Evolutionary conservation across 1,140 invertebrate genomes (phyloP).

Genomic region (Physella acuta): DNA sequence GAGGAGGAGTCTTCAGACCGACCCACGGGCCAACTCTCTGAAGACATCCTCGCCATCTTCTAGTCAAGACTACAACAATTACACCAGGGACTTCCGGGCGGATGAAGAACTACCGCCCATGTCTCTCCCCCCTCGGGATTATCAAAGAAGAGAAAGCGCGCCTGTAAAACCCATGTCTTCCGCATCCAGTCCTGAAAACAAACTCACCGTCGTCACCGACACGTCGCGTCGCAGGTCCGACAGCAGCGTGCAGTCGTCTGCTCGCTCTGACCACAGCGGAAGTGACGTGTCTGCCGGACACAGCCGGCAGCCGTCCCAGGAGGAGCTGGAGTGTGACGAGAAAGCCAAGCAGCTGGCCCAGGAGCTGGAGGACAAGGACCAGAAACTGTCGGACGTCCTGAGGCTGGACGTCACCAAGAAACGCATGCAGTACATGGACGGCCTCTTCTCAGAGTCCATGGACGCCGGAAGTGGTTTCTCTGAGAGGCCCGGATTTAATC

Average conservation of each 20-base stretch:
- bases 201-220: background rate
- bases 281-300: constrained; percentile 30
- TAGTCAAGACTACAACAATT: constrained; percentile 16
- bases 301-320: constrained; percentile 66
- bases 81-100: background rate
- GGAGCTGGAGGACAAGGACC: constrained; percentile 65
- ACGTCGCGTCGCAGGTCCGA: constrained; percentile 24
- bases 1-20: background rate
- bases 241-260: constrained; percentile 15
- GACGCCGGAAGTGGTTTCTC: background rate
- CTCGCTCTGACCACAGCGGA: background rate
- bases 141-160: constrained; percentile 29
- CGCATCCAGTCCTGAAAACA: background rate
- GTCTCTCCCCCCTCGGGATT: constrained; percentile 8
- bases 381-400: constrained; percentile 55
- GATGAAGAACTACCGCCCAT: background rate
- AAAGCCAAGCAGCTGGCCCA: constrained; percentile 73
- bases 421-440: constrained; percentile 77
- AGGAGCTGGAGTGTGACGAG: constrained; percentile 80
- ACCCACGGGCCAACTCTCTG: background rate
- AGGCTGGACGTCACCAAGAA: constrained; percentile 75
- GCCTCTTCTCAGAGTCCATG: constrained; percentile 65
- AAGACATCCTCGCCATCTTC: constrained; percentile 1
- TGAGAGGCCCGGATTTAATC: background rate
- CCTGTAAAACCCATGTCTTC: constrained; percentile 8